Evolutionary conservation across 1,140 invertebrate genomes (phyloP).

Genomic region (Drosophila ogumai): DNA sequence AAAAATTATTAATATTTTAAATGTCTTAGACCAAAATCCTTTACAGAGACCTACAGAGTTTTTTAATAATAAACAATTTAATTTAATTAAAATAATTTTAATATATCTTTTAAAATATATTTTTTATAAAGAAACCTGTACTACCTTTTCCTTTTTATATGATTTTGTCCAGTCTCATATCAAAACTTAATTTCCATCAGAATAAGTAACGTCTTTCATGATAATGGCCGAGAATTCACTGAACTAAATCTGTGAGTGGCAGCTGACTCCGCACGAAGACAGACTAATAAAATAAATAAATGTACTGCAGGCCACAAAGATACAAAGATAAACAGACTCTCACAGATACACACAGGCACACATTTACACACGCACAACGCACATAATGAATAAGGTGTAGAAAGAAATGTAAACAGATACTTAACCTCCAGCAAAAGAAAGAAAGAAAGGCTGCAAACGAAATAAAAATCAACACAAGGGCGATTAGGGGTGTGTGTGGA

Average conservation of each 20-base stretch:
- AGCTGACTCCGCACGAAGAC: conserved; percentile 29
- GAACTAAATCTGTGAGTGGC: conserved; percentile 36
- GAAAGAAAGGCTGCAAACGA: conserved; percentile 61
- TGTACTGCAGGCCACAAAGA: conserved; percentile 24
- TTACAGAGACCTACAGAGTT: background rate
- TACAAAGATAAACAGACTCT: conserved; percentile 24
- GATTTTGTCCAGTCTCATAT: background rate
- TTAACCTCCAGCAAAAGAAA: conserved; percentile 67
- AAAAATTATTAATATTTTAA: background rate
- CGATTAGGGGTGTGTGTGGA: conserved; percentile 35
- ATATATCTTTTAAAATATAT: background rate
- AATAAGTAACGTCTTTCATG: background rate
- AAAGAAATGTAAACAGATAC: conserved; percentile 72
- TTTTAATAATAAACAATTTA: too few species aligned
- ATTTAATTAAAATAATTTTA: too few species aligned
- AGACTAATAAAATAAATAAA: conserved; percentile 25
- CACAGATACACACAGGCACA: conserved; percentile 24
- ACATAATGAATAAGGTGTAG: conserved; percentile 71
- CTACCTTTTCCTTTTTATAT: too few species aligned
- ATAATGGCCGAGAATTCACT: background rate
- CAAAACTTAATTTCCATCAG: background rate
- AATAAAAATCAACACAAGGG: conserved; percentile 71
- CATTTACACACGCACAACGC: conserved; percentile 23
- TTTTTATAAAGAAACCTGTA: too few species aligned
- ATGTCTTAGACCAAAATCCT: background rate